Conservation (phyloP, 2,113 vertebrate genomes). For the Xenopus tropicalis region UCB_Xtro_10.0 CM004443.2:147177501-147178000, state of each 20-base stretch:
- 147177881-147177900: too few relatives aligned
- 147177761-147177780: neutral
- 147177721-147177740: slow-evolving; percentile 26
- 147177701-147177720: slow-evolving; percentile 37
- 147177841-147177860: too few relatives aligned
- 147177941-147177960: too few relatives aligned
- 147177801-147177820: too few relatives aligned
- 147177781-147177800: too few relatives aligned
- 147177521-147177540: slow-evolving; percentile 18
- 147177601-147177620: slow-evolving; percentile 44
- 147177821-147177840: too few relatives aligned
- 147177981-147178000: too few relatives aligned
- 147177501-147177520: too few relatives aligned
- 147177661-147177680: slow-evolving; percentile 46
- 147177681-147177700: slow-evolving; percentile 45
- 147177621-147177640: slow-evolving; percentile 46
- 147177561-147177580: slow-evolving; percentile 38
- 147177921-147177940: too few relatives aligned
- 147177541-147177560: slow-evolving; percentile 32
- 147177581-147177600: slow-evolving; percentile 41
- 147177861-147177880: too few relatives aligned
- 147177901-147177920: too few relatives aligned
- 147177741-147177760: slow-evolving; percentile 17
- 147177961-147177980: too few relatives aligned
- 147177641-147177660: slow-evolving; percentile 39